Percentiles rank a stretch among this genome's conserved stretches.
phyloP scores from a whole-genome alignment of 2,797 vertebrate species.

The Otolemur crassicaudatus region DNA sequence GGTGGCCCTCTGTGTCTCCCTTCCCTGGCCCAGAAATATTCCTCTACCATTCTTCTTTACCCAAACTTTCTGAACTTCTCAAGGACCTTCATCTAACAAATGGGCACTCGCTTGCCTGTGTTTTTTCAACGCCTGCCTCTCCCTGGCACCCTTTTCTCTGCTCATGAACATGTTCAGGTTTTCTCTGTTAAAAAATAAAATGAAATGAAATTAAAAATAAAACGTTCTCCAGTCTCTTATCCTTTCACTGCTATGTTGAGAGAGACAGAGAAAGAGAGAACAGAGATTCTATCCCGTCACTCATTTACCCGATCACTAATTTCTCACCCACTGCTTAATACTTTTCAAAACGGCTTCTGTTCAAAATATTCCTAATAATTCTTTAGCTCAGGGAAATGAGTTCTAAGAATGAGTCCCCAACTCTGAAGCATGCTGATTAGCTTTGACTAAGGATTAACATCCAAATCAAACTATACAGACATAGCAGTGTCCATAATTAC shows the following conservation, averaged over 20 bases:
- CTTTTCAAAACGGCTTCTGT: not conserved
- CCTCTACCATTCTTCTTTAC: not conserved
- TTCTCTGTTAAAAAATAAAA: not conserved
- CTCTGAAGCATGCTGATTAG: not conserved
- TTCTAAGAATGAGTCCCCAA: not conserved
- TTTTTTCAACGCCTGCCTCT: not conserved
- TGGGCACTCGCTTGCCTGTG: not conserved
- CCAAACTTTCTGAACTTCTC: not conserved
- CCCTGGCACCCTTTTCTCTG: not conserved
- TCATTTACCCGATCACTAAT: not conserved
- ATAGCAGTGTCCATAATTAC: not conserved
- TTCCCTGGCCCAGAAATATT: not conserved
- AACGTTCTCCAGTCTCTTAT: not conserved
- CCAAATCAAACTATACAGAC: not conserved
- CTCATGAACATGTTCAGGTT: not conserved
- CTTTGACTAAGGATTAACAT: conserved; percentile 27
- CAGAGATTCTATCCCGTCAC: not conserved
- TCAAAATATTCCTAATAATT: not conserved
- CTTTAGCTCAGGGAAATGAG: conserved; percentile 11
- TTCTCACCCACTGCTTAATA: not conserved
- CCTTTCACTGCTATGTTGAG: not conserved
- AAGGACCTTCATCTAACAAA: not conserved
- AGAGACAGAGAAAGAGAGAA: not conserved
- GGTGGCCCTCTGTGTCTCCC: not conserved
- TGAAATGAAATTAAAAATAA: not conserved